A percentile compares a stretch with the other conserved stretches of the same genome.
Conservation (phyloP, 2,888 invertebrate species). For the Drosophila planitibia region DNA sequence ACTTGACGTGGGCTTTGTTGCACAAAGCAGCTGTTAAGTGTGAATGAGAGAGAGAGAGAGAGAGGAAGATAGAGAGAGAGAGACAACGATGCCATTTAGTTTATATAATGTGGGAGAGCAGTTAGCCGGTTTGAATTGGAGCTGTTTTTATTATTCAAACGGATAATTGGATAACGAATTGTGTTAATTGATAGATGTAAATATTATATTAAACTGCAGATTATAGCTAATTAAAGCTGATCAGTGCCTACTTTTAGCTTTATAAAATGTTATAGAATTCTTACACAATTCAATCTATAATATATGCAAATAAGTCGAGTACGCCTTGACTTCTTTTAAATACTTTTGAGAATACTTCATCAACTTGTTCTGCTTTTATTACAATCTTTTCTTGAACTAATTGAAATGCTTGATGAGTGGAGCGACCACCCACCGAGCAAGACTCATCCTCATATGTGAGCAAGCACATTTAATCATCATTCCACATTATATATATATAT, state of each 20-base stretch:
- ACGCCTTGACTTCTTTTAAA: background rate
- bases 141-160: slow-evolving; percentile 45
- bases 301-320: background rate
- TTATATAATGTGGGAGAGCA: slow-evolving; percentile 30
- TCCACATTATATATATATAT: background rate
- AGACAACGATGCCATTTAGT: slow-evolving; percentile 3
- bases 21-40: slow-evolving; percentile 6
- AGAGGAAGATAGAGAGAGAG: background rate
- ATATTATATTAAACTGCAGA: background rate
- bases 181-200: slow-evolving; percentile 35
- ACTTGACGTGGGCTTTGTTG: slow-evolving; percentile 42
- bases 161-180: slow-evolving; percentile 54
- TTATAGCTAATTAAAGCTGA: no score
- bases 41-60: slow-evolving; percentile 1
- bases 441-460: slow-evolving; percentile 9
- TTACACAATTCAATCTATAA: background rate
- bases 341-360: background rate
- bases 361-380: background rate
- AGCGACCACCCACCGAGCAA: background rate
- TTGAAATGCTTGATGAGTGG: slow-evolving; percentile 20
- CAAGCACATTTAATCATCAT: slow-evolving; percentile 31
- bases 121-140: slow-evolving; percentile 45
- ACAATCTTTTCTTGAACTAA: slow-evolving; percentile 19
- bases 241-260: no score
- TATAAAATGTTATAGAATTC: no score